These are phyloP conservation scores for Agrotis clavis DNA, from an alignment of 2,888 invertebrate genomes.

Conservation along the genomic window DNA sequence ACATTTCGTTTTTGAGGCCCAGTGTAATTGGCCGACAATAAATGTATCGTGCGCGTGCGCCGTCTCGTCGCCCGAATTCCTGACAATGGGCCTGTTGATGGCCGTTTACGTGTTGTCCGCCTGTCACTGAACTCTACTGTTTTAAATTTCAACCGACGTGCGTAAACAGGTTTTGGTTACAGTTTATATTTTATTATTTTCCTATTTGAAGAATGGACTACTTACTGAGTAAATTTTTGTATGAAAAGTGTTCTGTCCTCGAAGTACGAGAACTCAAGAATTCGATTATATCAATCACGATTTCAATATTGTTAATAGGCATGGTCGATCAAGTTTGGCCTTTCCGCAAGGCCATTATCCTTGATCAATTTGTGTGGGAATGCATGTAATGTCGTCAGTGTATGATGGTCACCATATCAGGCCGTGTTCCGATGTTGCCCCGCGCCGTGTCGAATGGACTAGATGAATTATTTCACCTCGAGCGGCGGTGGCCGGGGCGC, in stretches of 20 bases:
- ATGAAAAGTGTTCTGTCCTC: slow-evolving; percentile 24
- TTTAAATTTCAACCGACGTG: slow-evolving; percentile 71
- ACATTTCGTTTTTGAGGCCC: slow-evolving; percentile 64
- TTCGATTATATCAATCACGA: slow-evolving; percentile 35
- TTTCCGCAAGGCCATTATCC: slow-evolving; percentile 46
- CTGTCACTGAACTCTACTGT: slow-evolving; percentile 79
- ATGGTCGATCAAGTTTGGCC: slow-evolving; percentile 36
- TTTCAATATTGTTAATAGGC: slow-evolving; percentile 37
- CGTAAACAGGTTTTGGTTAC: slow-evolving; percentile 64
- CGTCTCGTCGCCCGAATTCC: slow-evolving; percentile 80
- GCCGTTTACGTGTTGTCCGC: slow-evolving; percentile 71
- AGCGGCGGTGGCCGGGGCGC: slow-evolving; percentile 70
- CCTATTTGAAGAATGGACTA: slow-evolving; percentile 43
- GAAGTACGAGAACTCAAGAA: slow-evolving; percentile 18
- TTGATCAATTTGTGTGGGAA: slow-evolving; percentile 54
- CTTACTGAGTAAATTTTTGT: slow-evolving; percentile 23
- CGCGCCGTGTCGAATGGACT: slow-evolving; percentile 76
- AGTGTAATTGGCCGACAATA: slow-evolving; percentile 74
- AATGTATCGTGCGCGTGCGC: slow-evolving; percentile 74
- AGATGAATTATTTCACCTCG: slow-evolving; percentile 82
- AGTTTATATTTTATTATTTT: slow-evolving; percentile 55
- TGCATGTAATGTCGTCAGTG: slow-evolving; percentile 56
- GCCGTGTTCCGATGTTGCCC: slow-evolving; percentile 52
- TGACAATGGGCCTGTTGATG: slow-evolving; percentile 79
- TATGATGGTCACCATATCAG: slow-evolving; percentile 57